Conservation (phyloP, 2,888 invertebrate species). For the Tenodera sinensis region DNA sequence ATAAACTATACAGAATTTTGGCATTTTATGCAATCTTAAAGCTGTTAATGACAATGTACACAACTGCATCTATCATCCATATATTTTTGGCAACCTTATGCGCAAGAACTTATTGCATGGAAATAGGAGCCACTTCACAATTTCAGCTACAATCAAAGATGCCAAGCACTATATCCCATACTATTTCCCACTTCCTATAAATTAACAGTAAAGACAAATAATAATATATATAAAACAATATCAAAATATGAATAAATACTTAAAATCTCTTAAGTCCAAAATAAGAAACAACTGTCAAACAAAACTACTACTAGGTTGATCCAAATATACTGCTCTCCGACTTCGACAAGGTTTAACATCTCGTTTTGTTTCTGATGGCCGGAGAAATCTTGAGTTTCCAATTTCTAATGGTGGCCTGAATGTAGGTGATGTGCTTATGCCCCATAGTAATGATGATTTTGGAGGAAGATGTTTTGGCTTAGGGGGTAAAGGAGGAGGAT, state of each 20-base stretch:
- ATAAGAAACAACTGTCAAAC: slow-evolving; percentile 44
- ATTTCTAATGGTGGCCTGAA: slow-evolving; percentile 22
- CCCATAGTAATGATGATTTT: slow-evolving; percentile 57
- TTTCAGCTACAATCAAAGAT: not conserved
- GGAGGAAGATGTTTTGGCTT: slow-evolving; percentile 68
- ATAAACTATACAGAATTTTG: not conserved
- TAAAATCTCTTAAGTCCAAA: not conserved
- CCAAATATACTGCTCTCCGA: slow-evolving; percentile 51
- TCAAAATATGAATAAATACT: not conserved
- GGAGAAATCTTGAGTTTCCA: slow-evolving; percentile 23
- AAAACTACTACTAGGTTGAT: slow-evolving; percentile 63
- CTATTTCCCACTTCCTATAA: not conserved
- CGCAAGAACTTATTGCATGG: not conserved
- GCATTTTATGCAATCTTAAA: not conserved
- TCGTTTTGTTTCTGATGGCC: slow-evolving; percentile 38
- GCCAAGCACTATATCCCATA: not conserved
- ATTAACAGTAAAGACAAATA: not conserved
- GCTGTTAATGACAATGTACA: not conserved
- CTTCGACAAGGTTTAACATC: slow-evolving; percentile 31
- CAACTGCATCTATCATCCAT: not conserved
- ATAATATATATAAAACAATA: not conserved
- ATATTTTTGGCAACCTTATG: not conserved
- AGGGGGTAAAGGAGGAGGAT: slow-evolving; percentile 69
- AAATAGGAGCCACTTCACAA: not conserved
- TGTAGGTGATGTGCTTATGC: slow-evolving; percentile 30